phyloP scores from a whole-genome alignment of 2,888 invertebrate species.

The Athripsodes cinereus region DNA sequence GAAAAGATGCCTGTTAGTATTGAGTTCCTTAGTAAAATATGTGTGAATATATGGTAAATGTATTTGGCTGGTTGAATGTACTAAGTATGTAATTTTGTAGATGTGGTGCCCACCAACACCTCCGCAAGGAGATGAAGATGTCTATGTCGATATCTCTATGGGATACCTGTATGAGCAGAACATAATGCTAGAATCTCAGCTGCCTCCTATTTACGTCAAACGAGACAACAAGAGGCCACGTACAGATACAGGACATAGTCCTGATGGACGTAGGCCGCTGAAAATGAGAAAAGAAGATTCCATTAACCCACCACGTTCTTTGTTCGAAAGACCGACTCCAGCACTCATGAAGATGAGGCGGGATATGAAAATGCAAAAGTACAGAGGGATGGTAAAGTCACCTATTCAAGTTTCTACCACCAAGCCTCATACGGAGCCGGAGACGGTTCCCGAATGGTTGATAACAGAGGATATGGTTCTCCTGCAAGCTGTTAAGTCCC shows the following conservation, averaged over 20 bases:
- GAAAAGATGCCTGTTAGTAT: slow-evolving; percentile 79
- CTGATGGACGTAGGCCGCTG: slow-evolving; percentile 53
- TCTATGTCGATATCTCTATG: slow-evolving; percentile 82
- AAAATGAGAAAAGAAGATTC: slow-evolving; percentile 67
- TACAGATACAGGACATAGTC: slow-evolving; percentile 53
- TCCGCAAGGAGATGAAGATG: slow-evolving; percentile 86
- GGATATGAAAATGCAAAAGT: slow-evolving; percentile 70
- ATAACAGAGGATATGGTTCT: slow-evolving; percentile 87
- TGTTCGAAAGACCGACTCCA: slow-evolving; percentile 75
- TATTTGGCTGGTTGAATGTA: slow-evolving; percentile 2
- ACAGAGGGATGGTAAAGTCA: slow-evolving; percentile 53
- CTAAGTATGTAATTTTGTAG: slow-evolving; percentile 44
- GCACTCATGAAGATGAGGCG: slow-evolving; percentile 69
- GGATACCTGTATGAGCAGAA: slow-evolving; percentile 77
- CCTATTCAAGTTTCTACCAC: slow-evolving; percentile 47
- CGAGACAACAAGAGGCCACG: slow-evolving; percentile 69
- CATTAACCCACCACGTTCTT: slow-evolving; percentile 69
- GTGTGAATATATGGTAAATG: background rate
- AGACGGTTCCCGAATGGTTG: slow-evolving; percentile 79
- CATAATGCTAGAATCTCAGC: slow-evolving; percentile 69
- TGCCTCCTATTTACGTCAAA: slow-evolving; percentile 75
- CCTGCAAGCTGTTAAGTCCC: slow-evolving; percentile 71
- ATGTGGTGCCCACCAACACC: slow-evolving; percentile 98
- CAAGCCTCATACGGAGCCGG: slow-evolving; percentile 54
- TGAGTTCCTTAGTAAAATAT: background rate